A percentile compares a stretch with the other conserved stretches of the same genome.
Conservation (phyloP, 2,113 vertebrate species). For the Labeo catla region DNA sequence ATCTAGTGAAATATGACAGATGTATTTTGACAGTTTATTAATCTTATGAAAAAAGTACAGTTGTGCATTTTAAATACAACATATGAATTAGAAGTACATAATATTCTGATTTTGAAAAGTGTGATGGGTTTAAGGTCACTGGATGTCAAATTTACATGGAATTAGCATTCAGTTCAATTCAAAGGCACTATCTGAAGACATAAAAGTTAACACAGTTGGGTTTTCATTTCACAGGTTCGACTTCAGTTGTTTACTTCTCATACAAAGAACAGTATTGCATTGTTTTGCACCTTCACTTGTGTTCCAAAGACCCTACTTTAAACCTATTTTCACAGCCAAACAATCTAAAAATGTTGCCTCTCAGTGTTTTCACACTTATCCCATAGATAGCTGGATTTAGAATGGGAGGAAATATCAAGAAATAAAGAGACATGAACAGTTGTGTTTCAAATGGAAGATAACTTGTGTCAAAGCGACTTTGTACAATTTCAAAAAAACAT, state of each 20-base stretch:
- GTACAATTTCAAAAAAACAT: constrained; percentile 65
- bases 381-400: constrained; percentile 68
- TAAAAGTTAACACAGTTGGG: too few relatives aligned
- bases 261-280: background rate
- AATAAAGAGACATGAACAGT: constrained; percentile 67
- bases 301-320: background rate
- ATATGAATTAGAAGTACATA: too few relatives aligned
- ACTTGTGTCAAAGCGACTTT: constrained; percentile 53
- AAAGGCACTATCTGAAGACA: too few relatives aligned
- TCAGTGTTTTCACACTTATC: constrained; percentile 51
- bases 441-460: constrained; percentile 50
- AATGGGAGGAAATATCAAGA: constrained; percentile 65
- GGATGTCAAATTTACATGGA: too few relatives aligned
- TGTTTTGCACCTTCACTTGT: too few relatives aligned
- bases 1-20: background rate
- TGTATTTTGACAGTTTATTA: too few relatives aligned
- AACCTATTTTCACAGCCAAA: background rate
- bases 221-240: background rate
- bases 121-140: too few relatives aligned
- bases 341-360: constrained; percentile 17
- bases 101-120: too few relatives aligned
- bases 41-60: too few relatives aligned
- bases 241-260: background rate
- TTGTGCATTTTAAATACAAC: too few relatives aligned
- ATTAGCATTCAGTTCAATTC: too few relatives aligned